These are phyloP conservation scores for Syndactyla subalaris DNA, from an alignment of 2,797 vertebrate genomes.

Conservation along the genomic window DNA sequence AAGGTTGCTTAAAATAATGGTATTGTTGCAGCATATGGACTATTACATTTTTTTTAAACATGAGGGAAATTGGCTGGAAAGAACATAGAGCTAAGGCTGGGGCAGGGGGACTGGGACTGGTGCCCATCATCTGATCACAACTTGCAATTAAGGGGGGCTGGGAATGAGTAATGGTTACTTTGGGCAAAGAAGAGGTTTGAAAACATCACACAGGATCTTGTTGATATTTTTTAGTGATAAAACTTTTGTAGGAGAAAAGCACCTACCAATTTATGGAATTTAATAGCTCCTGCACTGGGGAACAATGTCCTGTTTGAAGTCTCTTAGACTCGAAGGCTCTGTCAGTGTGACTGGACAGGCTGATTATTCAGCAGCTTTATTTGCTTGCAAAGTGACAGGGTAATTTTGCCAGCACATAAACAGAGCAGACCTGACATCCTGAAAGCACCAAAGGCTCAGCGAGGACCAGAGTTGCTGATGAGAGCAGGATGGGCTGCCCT, in stretches of 20 bases:
- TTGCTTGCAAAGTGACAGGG: neutral
- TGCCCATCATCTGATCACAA: neutral
- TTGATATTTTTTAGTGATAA: neutral
- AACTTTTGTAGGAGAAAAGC: neutral
- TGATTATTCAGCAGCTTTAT: constrained; percentile 44
- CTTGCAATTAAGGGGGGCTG: neutral
- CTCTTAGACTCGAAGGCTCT: neutral
- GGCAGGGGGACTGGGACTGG: neutral
- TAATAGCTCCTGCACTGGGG: neutral
- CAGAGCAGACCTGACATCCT: constrained; percentile 7
- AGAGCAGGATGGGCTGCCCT: neutral
- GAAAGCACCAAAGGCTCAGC: neutral
- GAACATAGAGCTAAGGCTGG: neutral
- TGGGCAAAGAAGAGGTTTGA: neutral
- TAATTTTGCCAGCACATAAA: neutral
- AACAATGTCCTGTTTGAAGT: neutral
- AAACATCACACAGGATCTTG: neutral
- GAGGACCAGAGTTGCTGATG: neutral
- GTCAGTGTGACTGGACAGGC: neutral
- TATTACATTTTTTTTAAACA: neutral
- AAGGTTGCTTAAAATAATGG: neutral
- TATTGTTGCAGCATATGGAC: neutral
- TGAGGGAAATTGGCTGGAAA: neutral
- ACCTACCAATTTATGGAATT: neutral
- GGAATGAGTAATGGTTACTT: neutral